phyloP scores from a whole-genome alignment of 2,888 invertebrate species.

The Dexiosoma caninum region DNA sequence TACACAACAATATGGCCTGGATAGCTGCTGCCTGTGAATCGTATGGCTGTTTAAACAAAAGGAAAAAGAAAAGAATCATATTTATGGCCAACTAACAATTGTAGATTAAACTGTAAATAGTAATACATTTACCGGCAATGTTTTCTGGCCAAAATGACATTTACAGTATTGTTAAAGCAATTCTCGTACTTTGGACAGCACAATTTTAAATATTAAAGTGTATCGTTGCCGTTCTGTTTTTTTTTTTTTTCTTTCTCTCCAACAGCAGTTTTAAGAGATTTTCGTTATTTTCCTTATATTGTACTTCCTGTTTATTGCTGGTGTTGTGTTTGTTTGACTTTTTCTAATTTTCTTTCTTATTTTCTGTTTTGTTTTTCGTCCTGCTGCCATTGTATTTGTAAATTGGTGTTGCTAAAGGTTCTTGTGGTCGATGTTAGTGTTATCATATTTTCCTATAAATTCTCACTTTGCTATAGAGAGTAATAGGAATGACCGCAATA shows the following conservation, averaged over 20 bases:
- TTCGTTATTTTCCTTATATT: slow-evolving; percentile 6
- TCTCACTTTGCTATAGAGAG: slow-evolving; percentile 51
- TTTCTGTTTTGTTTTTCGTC: background rate
- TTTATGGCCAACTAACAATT: slow-evolving; percentile 53
- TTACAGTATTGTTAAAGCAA: slow-evolving; percentile 51
- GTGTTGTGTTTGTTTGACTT: background rate
- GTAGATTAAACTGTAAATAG: slow-evolving; percentile 44
- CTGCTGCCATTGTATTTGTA: slow-evolving; percentile 56
- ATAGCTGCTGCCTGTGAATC: background rate
- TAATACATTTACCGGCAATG: slow-evolving; percentile 51
- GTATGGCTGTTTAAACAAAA: background rate
- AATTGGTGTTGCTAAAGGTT: slow-evolving; percentile 56
- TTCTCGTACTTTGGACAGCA: slow-evolving; percentile 19
- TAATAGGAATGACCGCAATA: slow-evolving; percentile 58
- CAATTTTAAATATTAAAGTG: slow-evolving; percentile 3
- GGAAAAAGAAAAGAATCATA: slow-evolving; percentile 33
- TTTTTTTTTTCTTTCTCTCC: background rate
- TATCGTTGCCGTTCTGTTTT: background rate
- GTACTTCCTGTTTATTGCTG: too few species aligned
- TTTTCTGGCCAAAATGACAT: slow-evolving; percentile 54
- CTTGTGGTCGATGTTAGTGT: slow-evolving; percentile 61
- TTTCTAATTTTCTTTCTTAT: background rate
- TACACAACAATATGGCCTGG: background rate
- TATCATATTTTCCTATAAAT: slow-evolving; percentile 63
- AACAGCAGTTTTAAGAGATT: background rate